Percentiles rank a stretch among this genome's conserved stretches.
phyloP scores from a whole-genome alignment of 2,113 vertebrate genomes.

The Cochlearius cochlearius region DNA sequence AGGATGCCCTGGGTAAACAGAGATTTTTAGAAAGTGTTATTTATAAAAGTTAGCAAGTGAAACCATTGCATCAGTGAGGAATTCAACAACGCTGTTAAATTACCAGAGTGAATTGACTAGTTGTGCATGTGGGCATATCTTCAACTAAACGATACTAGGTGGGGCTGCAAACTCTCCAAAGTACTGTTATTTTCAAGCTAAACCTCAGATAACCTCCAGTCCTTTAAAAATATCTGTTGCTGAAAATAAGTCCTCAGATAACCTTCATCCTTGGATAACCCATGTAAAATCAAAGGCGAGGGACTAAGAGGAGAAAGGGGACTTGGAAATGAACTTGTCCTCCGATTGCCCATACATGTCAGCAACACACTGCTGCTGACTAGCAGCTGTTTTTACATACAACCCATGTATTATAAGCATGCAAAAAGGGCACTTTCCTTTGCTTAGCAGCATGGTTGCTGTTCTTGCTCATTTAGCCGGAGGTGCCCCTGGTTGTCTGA shows the following conservation, averaged over 20 bases:
- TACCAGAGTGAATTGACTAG: constrained; percentile 58
- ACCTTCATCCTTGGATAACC: constrained; percentile 53
- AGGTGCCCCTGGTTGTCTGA: background rate
- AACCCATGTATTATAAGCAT: background rate
- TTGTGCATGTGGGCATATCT: constrained; percentile 62
- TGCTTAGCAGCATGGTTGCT: background rate
- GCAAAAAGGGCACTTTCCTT: background rate
- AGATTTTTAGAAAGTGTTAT: constrained; percentile 68
- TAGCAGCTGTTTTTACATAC: background rate
- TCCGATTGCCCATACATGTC: constrained; percentile 5
- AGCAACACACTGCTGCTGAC: background rate
- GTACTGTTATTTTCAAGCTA: constrained; percentile 57
- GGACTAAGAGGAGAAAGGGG: constrained; percentile 13
- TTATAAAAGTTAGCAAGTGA: constrained; percentile 57
- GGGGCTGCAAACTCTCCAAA: constrained; percentile 46
- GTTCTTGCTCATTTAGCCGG: background rate
- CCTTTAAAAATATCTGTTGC: constrained; percentile 59
- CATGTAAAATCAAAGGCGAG: constrained; percentile 9
- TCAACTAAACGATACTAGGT: constrained; percentile 40
- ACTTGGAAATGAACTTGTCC: background rate
- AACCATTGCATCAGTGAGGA: constrained; percentile 61
- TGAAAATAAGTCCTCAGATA: constrained; percentile 63
- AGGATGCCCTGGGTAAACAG: constrained; percentile 62
- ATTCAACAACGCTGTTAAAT: constrained; percentile 37
- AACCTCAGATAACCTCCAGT: constrained; percentile 62